phyloP scores from a whole-genome alignment of 1,140 invertebrate species.

The Dendrolimus punctatus region DNA sequence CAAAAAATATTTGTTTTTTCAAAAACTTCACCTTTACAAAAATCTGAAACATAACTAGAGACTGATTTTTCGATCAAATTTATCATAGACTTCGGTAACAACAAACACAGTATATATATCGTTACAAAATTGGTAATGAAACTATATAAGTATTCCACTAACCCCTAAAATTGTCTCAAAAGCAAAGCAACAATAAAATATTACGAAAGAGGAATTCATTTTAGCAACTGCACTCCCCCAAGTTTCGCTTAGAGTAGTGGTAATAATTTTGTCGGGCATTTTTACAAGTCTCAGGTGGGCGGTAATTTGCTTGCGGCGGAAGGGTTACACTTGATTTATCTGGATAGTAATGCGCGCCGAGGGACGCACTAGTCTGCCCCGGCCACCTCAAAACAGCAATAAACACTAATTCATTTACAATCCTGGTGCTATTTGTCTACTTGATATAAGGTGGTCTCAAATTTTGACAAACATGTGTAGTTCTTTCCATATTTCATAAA shows the following conservation, averaged over 20 bases:
- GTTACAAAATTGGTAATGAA: too few species aligned
- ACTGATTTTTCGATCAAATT: too few species aligned
- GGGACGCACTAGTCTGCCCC: constrained; percentile 44
- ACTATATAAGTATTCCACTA: too few species aligned
- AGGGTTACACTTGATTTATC: constrained; percentile 65
- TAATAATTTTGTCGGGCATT: constrained; percentile 48
- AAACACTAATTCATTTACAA: constrained; percentile 44
- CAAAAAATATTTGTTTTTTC: too few species aligned
- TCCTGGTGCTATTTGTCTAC: constrained; percentile 25
- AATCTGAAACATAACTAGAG: too few species aligned
- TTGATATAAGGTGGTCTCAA: constrained; percentile 7
- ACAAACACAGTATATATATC: too few species aligned
- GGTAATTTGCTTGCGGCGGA: constrained; percentile 58
- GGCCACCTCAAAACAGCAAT: constrained; percentile 16
- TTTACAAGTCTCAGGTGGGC: constrained; percentile 67
- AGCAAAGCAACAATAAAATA: too few species aligned
- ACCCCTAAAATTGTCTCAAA: too few species aligned
- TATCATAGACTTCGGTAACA: too few species aligned
- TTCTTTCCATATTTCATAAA: too few species aligned
- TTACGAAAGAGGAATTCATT: constrained; percentile 1
- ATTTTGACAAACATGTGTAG: not conserved
- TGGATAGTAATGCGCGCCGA: constrained; percentile 35
- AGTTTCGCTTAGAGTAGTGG: constrained; percentile 8
- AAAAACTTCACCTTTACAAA: too few species aligned
- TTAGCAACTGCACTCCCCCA: constrained; percentile 4